Evolutionary conservation across 2,797 vertebrate genomes (phyloP), one percentile per base, ranked within the genome.

Genomic region (Chelmon rostratus): DNA sequence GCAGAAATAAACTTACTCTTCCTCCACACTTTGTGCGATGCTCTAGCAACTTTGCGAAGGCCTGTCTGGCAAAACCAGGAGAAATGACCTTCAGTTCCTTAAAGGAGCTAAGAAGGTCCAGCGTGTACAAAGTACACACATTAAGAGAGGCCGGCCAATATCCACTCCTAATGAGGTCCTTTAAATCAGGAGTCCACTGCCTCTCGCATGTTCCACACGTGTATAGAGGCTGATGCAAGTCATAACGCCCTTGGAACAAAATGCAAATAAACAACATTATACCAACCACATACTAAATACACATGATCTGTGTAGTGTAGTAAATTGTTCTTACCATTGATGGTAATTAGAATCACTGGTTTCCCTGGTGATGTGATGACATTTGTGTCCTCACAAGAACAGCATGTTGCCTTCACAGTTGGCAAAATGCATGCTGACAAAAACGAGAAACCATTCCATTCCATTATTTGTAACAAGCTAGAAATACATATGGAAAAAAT

Each of bases 101-200:
- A n/a, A n/a, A n/a, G n/a, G n/a, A n/a, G n/a, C n/a, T n/a, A n/a
- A n/a, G n/a, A n/a, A n/a, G n/a, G n/a, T n/a, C n/a, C n/a, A n/a
- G n/a, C n/a, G n/a, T n/a, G n/a, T n/a, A n/a, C n/a, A n/a, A n/a
- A n/a, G n/a, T n/a, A n/a, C n/a, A n/a, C n/a, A 58, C 40, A 4
- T n/a, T 63, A 10, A 53, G 31, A 62, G 57, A 23, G n/a, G 58
- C 33, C 3, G 31, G 44, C 69, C 57, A 72, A 52, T 61, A 64
- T 54, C 71, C 50, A 19, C 71, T 64, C 31, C 40, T 35, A 71
- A 71, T 19, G 37, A 54, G 49, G 37, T 35, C 61, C 28, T 64
- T 73, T 8, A 65, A 12, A 2, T 64, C 50, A 12, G 61, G 71
- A 11, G 37, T 56, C 50, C 50, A 65, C 71, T 64, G 38, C 61